Evolutionary conservation across 2,888 invertebrate genomes (phyloP), one percentile per base, ranked within the genome.

Genomic region (Cephus nigrinus): DNA sequence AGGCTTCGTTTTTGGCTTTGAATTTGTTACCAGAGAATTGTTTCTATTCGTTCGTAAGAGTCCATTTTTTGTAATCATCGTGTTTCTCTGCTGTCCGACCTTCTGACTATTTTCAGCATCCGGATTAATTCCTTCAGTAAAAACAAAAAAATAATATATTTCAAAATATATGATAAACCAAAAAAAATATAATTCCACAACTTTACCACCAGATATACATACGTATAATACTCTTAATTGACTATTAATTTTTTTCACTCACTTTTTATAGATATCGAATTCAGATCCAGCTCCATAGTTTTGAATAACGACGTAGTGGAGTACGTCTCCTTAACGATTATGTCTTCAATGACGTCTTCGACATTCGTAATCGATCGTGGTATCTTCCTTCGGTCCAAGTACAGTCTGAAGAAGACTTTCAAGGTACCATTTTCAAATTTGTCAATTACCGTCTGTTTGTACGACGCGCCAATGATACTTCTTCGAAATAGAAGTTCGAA

Each of bases 361-460:
- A 96, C 93, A 87, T 95, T 96, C 12, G 94, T 93, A 55, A 96
- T 93, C 71, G 95, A 96, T 94, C 95, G 94, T 23, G 96, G 95
- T 87, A 97, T 93, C 94, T 96, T 96, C 93, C 96, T 95, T 84
- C 96, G 94, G 92, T 97, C 97, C 79, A 97, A 92, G 85, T 95
- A 95, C 55, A 97, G 91, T 88, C 95, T 94, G 92, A 96, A 97
- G 89, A 95, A 95, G 40, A 97, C 95, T 82, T 96, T 95, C 74
- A 96, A 92, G 69, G 95, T 94, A 75, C 96, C 95, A 84, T 96
- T 95, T 33, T 96, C 96, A 87, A 97, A 97, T 84, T 95, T 95
- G 80, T 95, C 95, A 83, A 97, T 94, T 73, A 91, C 85, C 15
- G 91, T 88, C 74, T 92, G 90, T 76, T 92, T 92, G 80, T 92